A percentile compares a stretch with the other conserved stretches of the same genome.
These are phyloP conservation scores for Tetrapedia diversipes DNA, from an alignment of 2,888 invertebrate species.

Conservation along the genomic window DNA sequence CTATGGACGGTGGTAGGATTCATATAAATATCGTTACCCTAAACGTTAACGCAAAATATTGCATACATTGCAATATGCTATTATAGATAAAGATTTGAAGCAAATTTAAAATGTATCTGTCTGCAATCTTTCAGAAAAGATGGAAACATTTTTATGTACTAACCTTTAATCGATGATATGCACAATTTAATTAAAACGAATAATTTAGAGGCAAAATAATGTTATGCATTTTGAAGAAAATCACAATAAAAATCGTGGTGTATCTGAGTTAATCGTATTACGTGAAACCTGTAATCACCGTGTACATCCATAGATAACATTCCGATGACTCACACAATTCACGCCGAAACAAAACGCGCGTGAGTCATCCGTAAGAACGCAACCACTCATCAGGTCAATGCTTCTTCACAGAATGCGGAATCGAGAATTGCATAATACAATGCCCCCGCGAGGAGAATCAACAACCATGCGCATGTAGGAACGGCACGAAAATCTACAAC, in stretches of 20 bases:
- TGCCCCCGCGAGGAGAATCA: conserved; percentile 82
- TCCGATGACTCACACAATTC: conserved; percentile 17
- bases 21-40: background rate
- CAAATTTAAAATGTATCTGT: too few species aligned
- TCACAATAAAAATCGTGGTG: too few species aligned
- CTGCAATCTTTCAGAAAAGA: too few species aligned
- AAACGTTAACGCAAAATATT: too few species aligned
- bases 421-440: conserved; percentile 82
- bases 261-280: background rate
- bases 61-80: too few species aligned
- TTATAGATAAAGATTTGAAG: background rate
- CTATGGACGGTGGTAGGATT: conserved; percentile 67
- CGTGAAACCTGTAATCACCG: background rate
- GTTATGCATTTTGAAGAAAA: too few species aligned
- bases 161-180: too few species aligned
- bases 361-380: conserved; percentile 21
- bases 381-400: conserved; percentile 32
- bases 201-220: too few species aligned
- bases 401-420: conserved; percentile 81
- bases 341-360: background rate
- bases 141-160: too few species aligned
- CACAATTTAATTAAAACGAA: background rate
- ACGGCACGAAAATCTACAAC: conserved; percentile 79
- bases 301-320: conserved; percentile 1
- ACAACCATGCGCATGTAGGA: conserved; percentile 83